Base-by-base conservation (phyloP, 1,140 invertebrate species). In the Battus philenor region DNA sequence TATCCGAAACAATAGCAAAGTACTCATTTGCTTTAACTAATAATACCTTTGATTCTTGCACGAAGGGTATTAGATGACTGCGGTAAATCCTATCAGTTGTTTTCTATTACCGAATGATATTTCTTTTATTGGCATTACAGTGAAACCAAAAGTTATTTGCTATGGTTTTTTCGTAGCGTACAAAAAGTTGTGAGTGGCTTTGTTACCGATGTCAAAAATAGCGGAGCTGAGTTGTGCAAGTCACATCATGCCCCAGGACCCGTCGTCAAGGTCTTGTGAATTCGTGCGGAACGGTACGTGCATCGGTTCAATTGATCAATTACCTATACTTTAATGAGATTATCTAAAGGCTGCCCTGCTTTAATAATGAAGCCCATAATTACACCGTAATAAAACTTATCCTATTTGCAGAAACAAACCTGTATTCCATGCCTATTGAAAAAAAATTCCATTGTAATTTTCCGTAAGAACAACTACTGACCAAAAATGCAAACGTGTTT, bases 211-310 rank as follows among this genome's bases (percentile, higher is more conserved):
- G 55, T 59, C 61, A 60, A 59, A 72, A 75, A 76, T 76, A 71
- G 67, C 66, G 68, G 59, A 60, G 70, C 38, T 11, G 31, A 50
- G 52, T 80, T 79, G 68, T 77, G 77, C 77, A 78, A 79, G 69
- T 78, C 77, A 80, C 65, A 78, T 74, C 68, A 50, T 50, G 60
- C 47, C 58, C 29, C 67, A 70, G 73, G 73, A 77, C 64, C 68
- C 53, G 50, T 54, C 55, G 46, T 46, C 73, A 75, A 82, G 73
- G 78, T 61, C 61, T 68, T 63, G 60, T 2, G 12, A 62, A 58
- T 13, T 71, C 77, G 75, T 81, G 77, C 75, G 54, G 52, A 55
- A 67, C 65, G 12, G 54, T 67, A 78, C 74, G 72, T 78, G 74
- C 54, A 63, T 38, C 36, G 54, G 22, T 38, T 58, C 46, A 44